Evolutionary conservation across 2,113 vertebrate genomes (phyloP).

Genomic region (Narcine bancroftii): DNA sequence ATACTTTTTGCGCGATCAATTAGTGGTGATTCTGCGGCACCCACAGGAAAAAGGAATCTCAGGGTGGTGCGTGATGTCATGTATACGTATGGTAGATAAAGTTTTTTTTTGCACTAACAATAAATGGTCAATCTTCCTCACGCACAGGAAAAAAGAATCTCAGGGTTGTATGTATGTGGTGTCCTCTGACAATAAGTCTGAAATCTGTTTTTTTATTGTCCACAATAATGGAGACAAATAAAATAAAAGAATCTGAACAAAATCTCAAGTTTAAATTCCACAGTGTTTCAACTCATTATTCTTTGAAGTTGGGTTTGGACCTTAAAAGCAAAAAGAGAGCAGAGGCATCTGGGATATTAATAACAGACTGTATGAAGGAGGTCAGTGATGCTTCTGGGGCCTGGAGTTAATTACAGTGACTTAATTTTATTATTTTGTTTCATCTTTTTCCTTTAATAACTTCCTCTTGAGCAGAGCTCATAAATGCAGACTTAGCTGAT

Average conservation of each 20-base stretch:
- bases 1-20: too few relatives aligned
- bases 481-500: slow-evolving; percentile 3
- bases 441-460: slow-evolving; percentile 33
- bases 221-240: neutral
- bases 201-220: neutral
- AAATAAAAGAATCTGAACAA: neutral
- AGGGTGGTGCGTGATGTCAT: too few relatives aligned
- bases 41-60: too few relatives aligned
- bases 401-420: slow-evolving; percentile 32
- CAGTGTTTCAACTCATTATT: neutral
- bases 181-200: too few relatives aligned
- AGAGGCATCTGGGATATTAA: slow-evolving; percentile 27
- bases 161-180: too few relatives aligned
- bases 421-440: slow-evolving; percentile 24
- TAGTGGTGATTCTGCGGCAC: too few relatives aligned
- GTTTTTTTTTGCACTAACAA: too few relatives aligned
- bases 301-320: slow-evolving; percentile 29
- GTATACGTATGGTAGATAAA: too few relatives aligned
- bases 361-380: neutral
- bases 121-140: too few relatives aligned
- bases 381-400: neutral
- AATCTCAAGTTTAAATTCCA: neutral
- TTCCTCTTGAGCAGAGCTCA: neutral
- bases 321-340: slow-evolving; percentile 28
- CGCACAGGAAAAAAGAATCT: too few relatives aligned